Base-by-base conservation (phyloP, 1,140 invertebrate species). In the Dinothrombium tinctorium region DNA sequence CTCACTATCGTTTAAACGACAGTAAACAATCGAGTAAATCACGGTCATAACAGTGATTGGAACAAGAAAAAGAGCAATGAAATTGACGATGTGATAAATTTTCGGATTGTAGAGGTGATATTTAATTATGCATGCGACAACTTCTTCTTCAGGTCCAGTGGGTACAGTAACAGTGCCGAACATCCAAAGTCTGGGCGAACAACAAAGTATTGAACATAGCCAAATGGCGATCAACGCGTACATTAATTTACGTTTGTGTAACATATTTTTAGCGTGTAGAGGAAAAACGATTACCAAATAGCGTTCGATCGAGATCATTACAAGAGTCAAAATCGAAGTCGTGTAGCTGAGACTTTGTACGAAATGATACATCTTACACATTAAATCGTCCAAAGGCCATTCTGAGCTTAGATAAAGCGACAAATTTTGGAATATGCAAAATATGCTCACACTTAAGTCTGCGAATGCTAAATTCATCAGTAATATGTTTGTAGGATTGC, bases 301-400 rank as follows among this genome's bases (percentile, higher is more conserved):
- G 42, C 76, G 60, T 51, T 81, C 76, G n/a, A 73, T 71, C 50
- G 74, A 78, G 40, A 79, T 77, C 11, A 79, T 71, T 8, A 77
- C 72, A 33, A 80, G 57, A 29, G 80, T 79, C 51, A 77, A 72
- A 42, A 81, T 75, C 8, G 75, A 78, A 1, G 76, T 73, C 3
- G 75, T 79, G 55, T 77, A 78, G 51, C 74, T 76, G 20, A 81
- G 56, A 0, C 71, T 72, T 49, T 76, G 72, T 7, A 76, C 69
- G 51, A 79, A 81, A 58, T 76, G 73, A 56, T 80, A 79, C 67
- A 77, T 74, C 52, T 77, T 76, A 56, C 76, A 81, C 11, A 81
- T 61, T 47, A 77, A 75, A 42, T 74, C 67, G 2, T 76, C 76
- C 31, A 79, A 68, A 14, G 73, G 64, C 76, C 76, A 80, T 52